Conservation (phyloP, 2,113 vertebrate species). For the Anhinga rufa region DNA sequence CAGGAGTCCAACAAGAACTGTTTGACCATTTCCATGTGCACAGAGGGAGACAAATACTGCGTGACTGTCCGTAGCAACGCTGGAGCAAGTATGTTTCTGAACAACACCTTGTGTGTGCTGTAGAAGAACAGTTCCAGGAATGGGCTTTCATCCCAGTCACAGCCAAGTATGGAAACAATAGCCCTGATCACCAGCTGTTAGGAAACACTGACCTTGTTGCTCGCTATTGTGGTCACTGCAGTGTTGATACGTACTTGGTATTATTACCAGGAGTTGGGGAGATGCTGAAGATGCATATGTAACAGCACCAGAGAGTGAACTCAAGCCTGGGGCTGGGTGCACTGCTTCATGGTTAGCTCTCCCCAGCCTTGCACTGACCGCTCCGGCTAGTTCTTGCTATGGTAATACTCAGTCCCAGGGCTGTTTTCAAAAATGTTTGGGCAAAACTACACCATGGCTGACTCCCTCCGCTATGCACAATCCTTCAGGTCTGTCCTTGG, state of each 20-base stretch:
- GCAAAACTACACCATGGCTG: neutral
- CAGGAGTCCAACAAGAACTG: slow-evolving; percentile 53
- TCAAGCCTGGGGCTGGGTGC: neutral
- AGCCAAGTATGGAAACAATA: neutral
- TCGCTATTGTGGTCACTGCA: neutral
- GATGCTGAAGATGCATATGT: neutral
- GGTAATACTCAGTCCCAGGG: neutral
- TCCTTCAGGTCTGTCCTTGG: neutral
- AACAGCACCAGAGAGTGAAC: neutral
- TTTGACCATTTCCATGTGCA: slow-evolving; percentile 41
- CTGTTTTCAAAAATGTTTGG: neutral
- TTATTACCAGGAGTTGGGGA: neutral
- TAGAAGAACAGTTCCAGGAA: neutral
- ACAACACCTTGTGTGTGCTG: neutral
- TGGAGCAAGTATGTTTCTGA: neutral
- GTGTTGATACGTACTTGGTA: neutral
- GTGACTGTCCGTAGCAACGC: neutral
- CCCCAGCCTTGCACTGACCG: neutral
- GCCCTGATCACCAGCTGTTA: fast-evolving
- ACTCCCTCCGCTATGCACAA: neutral
- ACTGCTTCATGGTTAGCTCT: neutral
- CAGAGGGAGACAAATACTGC: slow-evolving; percentile 22
- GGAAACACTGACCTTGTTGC: neutral
- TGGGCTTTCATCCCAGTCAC: neutral
- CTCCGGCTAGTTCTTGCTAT: neutral